These are phyloP conservation scores for Leptonema lineaticorne DNA, from an alignment of 1,140 invertebrate genomes.

Conservation along the genomic window DNA sequence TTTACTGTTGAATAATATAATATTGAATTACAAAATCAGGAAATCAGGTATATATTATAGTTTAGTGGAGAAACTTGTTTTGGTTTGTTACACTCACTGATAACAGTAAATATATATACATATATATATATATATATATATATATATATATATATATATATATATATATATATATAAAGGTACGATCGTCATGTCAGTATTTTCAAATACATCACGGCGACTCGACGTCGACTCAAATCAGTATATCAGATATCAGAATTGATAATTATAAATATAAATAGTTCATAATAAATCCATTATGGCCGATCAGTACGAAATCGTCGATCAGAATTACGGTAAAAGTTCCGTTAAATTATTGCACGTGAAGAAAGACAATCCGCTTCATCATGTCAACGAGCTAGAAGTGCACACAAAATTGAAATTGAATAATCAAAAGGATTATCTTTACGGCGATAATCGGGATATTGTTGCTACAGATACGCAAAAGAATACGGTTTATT, in stretches of 20 bases:
- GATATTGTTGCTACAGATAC: constrained; percentile 79
- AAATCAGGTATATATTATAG: too few relatives aligned
- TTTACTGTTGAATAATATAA: too few relatives aligned
- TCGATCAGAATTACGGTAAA: constrained; percentile 72
- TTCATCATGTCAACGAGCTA: constrained; percentile 69
- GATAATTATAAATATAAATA: not conserved
- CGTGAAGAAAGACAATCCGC: constrained; percentile 62
- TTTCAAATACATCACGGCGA: too few relatives aligned
- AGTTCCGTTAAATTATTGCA: constrained; percentile 71
- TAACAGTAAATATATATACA: not conserved
- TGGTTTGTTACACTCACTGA: too few relatives aligned
- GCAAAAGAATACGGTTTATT: constrained; percentile 81
- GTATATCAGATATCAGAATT: not conserved
- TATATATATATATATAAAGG: not conserved
- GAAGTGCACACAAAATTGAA: constrained; percentile 72
- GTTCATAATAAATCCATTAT: not conserved
- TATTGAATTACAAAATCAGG: too few relatives aligned
- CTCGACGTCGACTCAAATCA: too few relatives aligned
- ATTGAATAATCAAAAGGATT: constrained; percentile 66
- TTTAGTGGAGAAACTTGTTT: too few relatives aligned
- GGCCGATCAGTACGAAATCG: constrained; percentile 59
- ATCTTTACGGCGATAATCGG: constrained; percentile 63
- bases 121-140: not conserved
- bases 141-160: not conserved
- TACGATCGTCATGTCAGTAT: not conserved